Evolutionary conservation across 2,797 vertebrate genomes (phyloP).

Genomic region (Sebastes steindachneri): DNA sequence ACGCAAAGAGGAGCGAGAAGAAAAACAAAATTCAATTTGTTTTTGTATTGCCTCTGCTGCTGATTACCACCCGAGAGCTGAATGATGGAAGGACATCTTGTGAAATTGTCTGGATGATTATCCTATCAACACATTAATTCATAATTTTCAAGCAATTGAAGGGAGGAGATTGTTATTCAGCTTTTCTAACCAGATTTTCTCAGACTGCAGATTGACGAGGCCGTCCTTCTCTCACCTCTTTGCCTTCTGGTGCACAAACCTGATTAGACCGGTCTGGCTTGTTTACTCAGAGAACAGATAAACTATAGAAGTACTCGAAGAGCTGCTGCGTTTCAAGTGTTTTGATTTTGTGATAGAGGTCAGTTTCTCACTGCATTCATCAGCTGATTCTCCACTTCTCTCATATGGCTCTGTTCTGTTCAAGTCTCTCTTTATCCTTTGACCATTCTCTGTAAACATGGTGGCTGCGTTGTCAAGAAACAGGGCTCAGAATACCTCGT

Average conservation of each 20-base stretch:
- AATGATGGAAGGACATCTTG: conserved; percentile 3
- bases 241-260: not conserved
- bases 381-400: not conserved
- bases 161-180: conserved; percentile 10
- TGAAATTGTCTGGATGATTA: conserved; percentile 32
- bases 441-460: not conserved
- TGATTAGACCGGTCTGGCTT: not conserved
- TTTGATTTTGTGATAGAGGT: not conserved
- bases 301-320: not conserved
- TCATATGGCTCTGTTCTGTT: not conserved
- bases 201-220: not conserved
- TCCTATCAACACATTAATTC: conserved; percentile 34
- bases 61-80: not conserved
- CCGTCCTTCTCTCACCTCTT: not conserved
- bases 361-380: no score
- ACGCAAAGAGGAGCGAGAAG: not conserved
- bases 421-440: not conserved
- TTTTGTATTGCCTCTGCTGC: not conserved
- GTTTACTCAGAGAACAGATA: not conserved
- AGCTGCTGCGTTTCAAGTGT: not conserved
- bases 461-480: no score
- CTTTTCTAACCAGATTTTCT: not conserved
- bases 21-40: conserved; percentile 13
- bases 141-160: conserved; percentile 16
- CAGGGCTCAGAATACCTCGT: no score